These are phyloP conservation scores for Pristiophorus japonicus DNA, from an alignment of 2,113 vertebrate genomes.

Conservation along the genomic window DNA sequence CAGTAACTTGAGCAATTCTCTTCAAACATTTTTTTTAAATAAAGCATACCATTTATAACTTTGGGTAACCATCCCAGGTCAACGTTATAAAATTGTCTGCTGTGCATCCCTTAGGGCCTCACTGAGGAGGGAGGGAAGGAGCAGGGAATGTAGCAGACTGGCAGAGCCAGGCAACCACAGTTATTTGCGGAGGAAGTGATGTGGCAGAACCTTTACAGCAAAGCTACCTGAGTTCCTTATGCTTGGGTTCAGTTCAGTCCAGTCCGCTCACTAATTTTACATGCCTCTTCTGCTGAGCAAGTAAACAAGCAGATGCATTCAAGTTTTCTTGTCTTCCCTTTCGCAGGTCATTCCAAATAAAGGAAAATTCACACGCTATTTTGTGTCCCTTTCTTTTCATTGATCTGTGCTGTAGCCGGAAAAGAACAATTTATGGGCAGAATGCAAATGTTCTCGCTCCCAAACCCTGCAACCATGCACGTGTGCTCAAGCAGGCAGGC, in stretches of 20 bases:
- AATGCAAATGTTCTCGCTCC: background rate
- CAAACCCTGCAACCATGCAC: background rate
- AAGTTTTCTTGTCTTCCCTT: background rate
- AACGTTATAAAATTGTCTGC: background rate
- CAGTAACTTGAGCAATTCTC: slow-evolving; percentile 4
- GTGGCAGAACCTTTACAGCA: background rate
- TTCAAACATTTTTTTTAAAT: background rate
- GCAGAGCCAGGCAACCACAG: background rate
- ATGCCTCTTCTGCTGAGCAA: background rate
- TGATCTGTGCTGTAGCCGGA: background rate
- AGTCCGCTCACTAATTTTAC: background rate
- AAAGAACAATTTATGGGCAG: background rate
- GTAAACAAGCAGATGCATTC: background rate
- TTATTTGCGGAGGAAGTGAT: background rate
- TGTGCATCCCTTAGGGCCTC: background rate
- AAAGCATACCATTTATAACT: background rate
- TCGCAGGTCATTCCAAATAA: background rate
- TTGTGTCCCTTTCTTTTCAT: background rate
- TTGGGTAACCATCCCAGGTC: background rate
- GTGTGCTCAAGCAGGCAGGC: background rate
- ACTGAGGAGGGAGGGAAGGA: background rate
- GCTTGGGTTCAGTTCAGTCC: too few relatives aligned
- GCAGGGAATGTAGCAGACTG: background rate
- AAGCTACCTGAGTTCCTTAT: background rate
- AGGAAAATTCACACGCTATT: background rate